A percentile compares a stretch with the other conserved stretches of the same genome.
Evolutionary conservation across 2,797 vertebrate genomes (phyloP).

Genomic region (Enteromius afrohamiltoni): DNA sequence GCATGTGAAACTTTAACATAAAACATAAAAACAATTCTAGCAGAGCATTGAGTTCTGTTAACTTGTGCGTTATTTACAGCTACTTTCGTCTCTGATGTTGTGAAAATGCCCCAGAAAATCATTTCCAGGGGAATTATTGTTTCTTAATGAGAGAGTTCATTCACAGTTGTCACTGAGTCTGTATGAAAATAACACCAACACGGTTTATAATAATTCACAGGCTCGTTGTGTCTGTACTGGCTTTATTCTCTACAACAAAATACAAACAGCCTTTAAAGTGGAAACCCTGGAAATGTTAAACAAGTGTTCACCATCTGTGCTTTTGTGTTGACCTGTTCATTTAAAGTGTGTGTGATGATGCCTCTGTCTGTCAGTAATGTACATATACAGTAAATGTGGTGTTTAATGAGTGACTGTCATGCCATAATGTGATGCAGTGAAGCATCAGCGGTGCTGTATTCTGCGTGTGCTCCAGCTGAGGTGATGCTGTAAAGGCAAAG

Average conservation of each 20-base stretch:
- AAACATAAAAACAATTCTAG: not conserved
- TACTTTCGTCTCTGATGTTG: not conserved
- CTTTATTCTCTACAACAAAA: not conserved
- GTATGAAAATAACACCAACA: not conserved
- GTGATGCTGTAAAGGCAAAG: conserved; percentile 45
- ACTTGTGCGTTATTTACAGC: conserved; percentile 1
- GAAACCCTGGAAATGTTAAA: not conserved
- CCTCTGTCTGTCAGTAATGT: not conserved
- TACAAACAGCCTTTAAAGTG: not conserved
- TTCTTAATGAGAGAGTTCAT: not conserved
- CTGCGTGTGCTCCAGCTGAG: not conserved
- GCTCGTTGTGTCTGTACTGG: not conserved
- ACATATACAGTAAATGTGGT: not conserved
- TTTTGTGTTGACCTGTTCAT: not conserved
- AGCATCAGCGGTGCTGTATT: not conserved
- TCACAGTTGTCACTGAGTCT: not conserved
- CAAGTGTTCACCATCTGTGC: not conserved
- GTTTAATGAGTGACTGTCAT: not conserved
- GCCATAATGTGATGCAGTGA: not conserved
- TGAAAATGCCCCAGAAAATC: not conserved
- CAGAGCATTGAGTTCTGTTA: not conserved
- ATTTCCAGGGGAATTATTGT: not conserved
- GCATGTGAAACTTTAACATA: not conserved
- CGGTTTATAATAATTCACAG: not conserved
- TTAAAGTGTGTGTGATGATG: not conserved